A percentile compares a stretch with the other conserved stretches of the same genome.
phyloP scores from a whole-genome alignment of 2,888 invertebrate species.

The Eucriotettix oculatus region DNA sequence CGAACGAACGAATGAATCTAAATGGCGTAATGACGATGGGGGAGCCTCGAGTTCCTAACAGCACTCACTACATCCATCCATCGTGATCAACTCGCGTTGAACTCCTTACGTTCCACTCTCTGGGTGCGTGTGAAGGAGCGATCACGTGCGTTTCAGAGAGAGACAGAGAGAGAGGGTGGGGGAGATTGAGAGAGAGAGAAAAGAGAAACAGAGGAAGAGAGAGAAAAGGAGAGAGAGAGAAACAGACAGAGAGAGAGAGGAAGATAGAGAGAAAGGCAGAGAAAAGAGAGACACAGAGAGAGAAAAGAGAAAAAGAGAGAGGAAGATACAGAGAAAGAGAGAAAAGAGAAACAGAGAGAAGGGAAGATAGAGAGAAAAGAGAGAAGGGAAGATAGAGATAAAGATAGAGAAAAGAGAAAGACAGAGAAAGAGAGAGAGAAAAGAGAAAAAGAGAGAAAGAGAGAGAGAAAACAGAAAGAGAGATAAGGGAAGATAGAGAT shows the following conservation, averaged over 20 bases:
- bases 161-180: too few relatives aligned
- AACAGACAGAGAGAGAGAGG: too few relatives aligned
- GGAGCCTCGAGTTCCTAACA: too few relatives aligned
- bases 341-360: neutral
- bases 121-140: too few relatives aligned
- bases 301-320: neutral
- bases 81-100: too few relatives aligned
- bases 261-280: neutral
- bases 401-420: neutral
- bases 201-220: neutral
- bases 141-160: too few relatives aligned
- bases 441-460: too few relatives aligned
- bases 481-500: neutral
- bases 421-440: neutral
- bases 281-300: neutral
- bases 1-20: too few relatives aligned
- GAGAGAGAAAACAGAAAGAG: neutral
- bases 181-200: neutral
- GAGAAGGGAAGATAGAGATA: too few relatives aligned
- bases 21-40: too few relatives aligned
- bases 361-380: neutral
- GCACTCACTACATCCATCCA: too few relatives aligned
- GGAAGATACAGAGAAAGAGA: neutral
- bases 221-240: neutral
- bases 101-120: too few relatives aligned